Percentiles rank a stretch among this genome's conserved stretches.
Conservation (phyloP, 2,113 vertebrate genomes). For the Entomyzon cyanotis region DNA sequence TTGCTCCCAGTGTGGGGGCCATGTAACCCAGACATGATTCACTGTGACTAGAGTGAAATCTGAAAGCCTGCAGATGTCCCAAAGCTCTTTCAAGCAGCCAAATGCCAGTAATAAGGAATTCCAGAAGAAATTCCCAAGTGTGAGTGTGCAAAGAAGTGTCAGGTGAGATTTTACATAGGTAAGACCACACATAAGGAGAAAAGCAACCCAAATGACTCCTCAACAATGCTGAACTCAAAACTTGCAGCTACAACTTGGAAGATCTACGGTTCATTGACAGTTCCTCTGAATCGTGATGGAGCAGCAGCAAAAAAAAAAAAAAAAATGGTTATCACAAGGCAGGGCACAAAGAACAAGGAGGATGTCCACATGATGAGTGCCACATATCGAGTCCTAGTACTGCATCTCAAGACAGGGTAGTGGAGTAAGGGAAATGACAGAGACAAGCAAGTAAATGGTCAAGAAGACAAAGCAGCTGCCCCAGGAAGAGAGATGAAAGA, state of each 20-base stretch:
- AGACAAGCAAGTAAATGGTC: not conserved
- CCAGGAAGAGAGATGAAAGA: not conserved
- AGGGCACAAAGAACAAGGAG: not conserved
- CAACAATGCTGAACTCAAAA: not conserved
- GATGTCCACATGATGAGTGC: not conserved
- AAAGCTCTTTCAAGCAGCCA: not conserved
- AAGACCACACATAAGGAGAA: not conserved
- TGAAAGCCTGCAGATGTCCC: not conserved
- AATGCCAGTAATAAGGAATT: not conserved
- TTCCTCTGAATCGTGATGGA: not conserved
- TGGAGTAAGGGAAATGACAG: not conserved
- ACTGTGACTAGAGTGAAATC: not conserved
- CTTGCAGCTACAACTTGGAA: not conserved
- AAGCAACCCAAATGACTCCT: not conserved
- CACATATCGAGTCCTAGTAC: not conserved
- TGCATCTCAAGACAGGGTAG: not conserved
- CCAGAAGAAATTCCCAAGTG: not conserved
- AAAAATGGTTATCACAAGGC: not conserved
- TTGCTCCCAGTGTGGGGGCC: not conserved
- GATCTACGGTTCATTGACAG: not conserved
- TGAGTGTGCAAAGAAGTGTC: not conserved
- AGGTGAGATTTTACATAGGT: not conserved
- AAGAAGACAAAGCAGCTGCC: not conserved
- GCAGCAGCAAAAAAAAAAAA: not conserved
- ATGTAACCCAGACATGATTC: not conserved